phyloP scores from a whole-genome alignment of 2,888 invertebrate species.

The Eristalinus sepulchralis region DNA sequence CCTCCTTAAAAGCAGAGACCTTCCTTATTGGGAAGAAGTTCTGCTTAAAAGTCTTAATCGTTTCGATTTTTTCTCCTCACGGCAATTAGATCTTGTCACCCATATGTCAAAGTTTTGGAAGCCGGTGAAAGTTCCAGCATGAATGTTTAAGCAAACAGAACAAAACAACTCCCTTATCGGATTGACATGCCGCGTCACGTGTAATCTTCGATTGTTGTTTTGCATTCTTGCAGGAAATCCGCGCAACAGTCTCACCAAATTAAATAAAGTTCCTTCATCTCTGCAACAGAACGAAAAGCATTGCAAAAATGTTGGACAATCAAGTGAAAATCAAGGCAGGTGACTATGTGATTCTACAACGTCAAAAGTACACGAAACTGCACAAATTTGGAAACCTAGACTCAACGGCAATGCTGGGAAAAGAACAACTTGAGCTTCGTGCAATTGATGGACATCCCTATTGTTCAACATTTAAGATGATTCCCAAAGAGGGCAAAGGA shows the following conservation, averaged over 20 bases:
- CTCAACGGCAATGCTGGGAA: slow-evolving; percentile 85
- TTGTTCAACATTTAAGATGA: slow-evolving; percentile 89
- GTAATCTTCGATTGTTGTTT: slow-evolving; percentile 27
- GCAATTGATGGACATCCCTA: slow-evolving; percentile 87
- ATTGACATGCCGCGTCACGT: slow-evolving; percentile 41
- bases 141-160: background rate
- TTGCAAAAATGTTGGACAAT: slow-evolving; percentile 45
- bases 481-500: slow-evolving; percentile 82
- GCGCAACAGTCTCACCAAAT: background rate
- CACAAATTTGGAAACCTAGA: slow-evolving; percentile 87
- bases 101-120: too few relatives aligned
- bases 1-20: too few relatives aligned
- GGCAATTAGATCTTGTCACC: too few relatives aligned
- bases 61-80: too few relatives aligned
- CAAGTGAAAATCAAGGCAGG: slow-evolving; percentile 83
- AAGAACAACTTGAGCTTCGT: slow-evolving; percentile 86
- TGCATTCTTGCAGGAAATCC: slow-evolving; percentile 7
- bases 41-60: too few relatives aligned
- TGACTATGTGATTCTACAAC: slow-evolving; percentile 88
- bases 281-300: background rate
- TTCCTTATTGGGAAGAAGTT: too few relatives aligned
- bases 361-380: slow-evolving; percentile 89
- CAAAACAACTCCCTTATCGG: background rate
- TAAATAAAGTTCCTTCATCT: background rate
- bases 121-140: background rate